Conservation (phyloP, 2,888 invertebrate species). For the Heteromyza rotundicornis region DNA sequence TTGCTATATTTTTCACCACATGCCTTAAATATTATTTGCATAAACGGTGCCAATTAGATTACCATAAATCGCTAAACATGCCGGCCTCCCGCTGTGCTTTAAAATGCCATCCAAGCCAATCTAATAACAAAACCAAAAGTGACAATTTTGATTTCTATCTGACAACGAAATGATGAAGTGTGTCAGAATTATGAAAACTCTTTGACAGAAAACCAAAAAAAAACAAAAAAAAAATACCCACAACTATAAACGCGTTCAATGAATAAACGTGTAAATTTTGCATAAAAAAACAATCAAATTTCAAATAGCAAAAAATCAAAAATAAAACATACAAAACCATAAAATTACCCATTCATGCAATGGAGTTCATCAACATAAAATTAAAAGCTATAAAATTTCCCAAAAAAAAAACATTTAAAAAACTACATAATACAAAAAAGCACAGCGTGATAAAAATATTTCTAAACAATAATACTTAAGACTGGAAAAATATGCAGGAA, state of each 20-base stretch:
- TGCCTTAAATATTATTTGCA: too few species aligned
- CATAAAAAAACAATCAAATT: constrained; percentile 12
- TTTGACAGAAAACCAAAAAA: too few species aligned
- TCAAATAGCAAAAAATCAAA: constrained; percentile 6
- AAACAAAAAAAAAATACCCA: too few species aligned
- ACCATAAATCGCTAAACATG: too few species aligned
- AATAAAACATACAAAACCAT: neutral
- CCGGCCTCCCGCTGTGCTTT: too few species aligned
- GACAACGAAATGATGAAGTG: constrained; percentile 5
- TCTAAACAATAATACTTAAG: neutral
- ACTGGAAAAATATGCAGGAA: neutral
- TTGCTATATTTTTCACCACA: too few species aligned
- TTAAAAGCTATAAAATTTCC: constrained; percentile 11
- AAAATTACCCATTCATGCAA: constrained; percentile 5
- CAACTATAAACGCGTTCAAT: neutral
- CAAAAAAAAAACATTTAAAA: neutral
- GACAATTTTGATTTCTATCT: neutral
- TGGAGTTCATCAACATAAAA: constrained; percentile 12
- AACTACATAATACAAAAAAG: too few species aligned
- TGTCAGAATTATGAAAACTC: constrained; percentile 3
- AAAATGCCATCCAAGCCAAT: too few species aligned
- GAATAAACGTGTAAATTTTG: constrained; percentile 1
- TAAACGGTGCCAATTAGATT: too few species aligned
- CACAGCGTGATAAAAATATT: constrained; percentile 12
- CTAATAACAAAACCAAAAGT: neutral